Conservation (phyloP, 2,113 vertebrate species). For the Phyllostomus hastatus region DNA sequence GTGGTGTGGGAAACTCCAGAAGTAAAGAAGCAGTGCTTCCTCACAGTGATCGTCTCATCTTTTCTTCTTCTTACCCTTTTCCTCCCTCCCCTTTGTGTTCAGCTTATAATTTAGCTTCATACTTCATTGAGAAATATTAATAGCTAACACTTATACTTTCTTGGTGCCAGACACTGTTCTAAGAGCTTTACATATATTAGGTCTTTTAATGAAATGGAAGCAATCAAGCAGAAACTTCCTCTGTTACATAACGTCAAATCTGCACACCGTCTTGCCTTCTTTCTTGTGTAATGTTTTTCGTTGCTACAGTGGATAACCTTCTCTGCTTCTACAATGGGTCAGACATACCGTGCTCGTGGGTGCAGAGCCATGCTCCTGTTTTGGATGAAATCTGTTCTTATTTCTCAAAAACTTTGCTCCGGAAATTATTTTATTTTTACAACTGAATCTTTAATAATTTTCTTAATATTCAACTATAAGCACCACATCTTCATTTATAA, state of each 20-base stretch:
- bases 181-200: slow-evolving; percentile 52
- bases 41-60: background rate
- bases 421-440: background rate
- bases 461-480: background rate
- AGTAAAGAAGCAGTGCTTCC: background rate
- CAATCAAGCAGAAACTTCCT: slow-evolving; percentile 40
- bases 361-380: background rate
- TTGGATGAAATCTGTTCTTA: background rate
- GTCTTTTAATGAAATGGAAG: slow-evolving; percentile 53
- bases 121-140: slow-evolving; percentile 56
- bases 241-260: background rate
- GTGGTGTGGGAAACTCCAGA: background rate
- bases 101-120: slow-evolving; percentile 42
- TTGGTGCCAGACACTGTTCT: background rate
- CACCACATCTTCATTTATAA: background rate
- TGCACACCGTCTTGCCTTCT: background rate
- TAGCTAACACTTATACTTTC: slow-evolving; percentile 5
- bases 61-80: background rate
- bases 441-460: background rate
- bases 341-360: background rate
- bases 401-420: background rate
- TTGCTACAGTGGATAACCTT: background rate
- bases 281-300: background rate
- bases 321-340: background rate
- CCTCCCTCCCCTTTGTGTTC: background rate